Percentiles rank a stretch among this genome's conserved stretches.
Conservation (phyloP, 2,113 vertebrate genomes). For the Rhynchomys soricoides region DNA sequence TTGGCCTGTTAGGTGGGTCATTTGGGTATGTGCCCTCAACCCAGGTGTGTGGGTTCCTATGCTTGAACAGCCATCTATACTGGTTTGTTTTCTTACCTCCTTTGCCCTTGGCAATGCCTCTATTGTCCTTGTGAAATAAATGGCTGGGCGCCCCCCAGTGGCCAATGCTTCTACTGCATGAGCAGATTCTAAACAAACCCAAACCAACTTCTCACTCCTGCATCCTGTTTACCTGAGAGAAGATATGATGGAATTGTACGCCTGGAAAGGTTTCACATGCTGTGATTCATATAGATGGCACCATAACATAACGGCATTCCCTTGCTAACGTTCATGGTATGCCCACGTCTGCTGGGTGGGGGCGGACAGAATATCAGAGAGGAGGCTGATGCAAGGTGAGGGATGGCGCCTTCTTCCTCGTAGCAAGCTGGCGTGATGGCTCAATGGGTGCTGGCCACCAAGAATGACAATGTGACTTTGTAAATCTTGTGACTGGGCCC, state of each 20-base stretch:
- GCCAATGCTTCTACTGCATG: not conserved
- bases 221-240: not conserved
- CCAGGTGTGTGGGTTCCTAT: not conserved
- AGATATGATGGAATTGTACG: not conserved
- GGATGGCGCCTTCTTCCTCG: not conserved
- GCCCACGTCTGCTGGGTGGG: not conserved
- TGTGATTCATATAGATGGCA: not conserved
- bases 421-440: not conserved
- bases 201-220: not conserved
- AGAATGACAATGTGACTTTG: not conserved
- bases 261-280: not conserved
- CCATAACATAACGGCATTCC: not conserved
- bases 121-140: conserved; percentile 13
- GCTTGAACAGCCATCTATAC: not conserved
- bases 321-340: not conserved
- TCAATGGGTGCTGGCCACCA: not conserved
- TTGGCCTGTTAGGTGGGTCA: not conserved
- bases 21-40: not conserved
- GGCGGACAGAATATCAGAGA: not conserved
- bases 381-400: not conserved
- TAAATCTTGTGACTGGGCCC: not conserved
- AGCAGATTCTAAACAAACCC: not conserved
- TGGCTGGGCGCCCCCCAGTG: conserved; percentile 45
- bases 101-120: not conserved
- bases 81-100: not conserved